phyloP scores from a whole-genome alignment of 2,113 vertebrate species.

The Stegastes partitus region DNA sequence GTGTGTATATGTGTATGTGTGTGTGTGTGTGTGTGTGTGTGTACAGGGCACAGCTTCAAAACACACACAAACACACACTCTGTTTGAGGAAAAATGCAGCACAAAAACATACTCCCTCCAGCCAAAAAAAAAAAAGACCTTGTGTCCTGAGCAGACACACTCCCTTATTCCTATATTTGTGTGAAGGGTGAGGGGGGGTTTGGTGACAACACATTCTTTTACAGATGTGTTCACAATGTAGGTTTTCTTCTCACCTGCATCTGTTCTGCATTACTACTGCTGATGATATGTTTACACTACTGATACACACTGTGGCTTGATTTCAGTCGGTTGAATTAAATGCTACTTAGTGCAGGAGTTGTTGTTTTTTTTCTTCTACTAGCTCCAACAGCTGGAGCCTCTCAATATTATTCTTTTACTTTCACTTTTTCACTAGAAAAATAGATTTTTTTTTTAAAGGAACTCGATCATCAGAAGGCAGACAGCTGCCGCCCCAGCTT shows the following conservation, averaged over 20 bases:
- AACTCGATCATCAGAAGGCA: no score
- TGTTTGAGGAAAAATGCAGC: slow-evolving; percentile 55
- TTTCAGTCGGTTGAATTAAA: slow-evolving; percentile 6
- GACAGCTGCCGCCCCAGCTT: no score
- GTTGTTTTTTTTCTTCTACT: background rate
- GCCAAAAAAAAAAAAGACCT: slow-evolving; percentile 38
- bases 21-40: no score
- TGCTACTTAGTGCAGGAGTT: background rate
- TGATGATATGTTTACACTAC: slow-evolving; percentile 41
- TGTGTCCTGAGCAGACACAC: slow-evolving; percentile 44
- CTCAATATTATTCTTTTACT: background rate
- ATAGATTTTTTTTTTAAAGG: no score
- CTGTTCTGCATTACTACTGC: slow-evolving; percentile 58
- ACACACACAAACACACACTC: slow-evolving; percentile 5
- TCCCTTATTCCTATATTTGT: slow-evolving; percentile 47
- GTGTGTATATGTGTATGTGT: background rate
- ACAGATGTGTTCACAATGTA: slow-evolving; percentile 39
- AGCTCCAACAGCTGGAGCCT: background rate
- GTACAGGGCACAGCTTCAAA: slow-evolving; percentile 6
- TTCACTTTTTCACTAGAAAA: background rate
- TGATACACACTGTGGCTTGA: slow-evolving; percentile 28
- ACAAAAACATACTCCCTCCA: slow-evolving; percentile 55
- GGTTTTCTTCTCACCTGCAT: slow-evolving; percentile 34
- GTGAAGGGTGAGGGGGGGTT: slow-evolving; percentile 4
- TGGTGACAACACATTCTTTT: slow-evolving; percentile 51